Evolutionary conservation across 2,888 invertebrate species (phyloP).

Genomic region (Cephus pulcher): DNA sequence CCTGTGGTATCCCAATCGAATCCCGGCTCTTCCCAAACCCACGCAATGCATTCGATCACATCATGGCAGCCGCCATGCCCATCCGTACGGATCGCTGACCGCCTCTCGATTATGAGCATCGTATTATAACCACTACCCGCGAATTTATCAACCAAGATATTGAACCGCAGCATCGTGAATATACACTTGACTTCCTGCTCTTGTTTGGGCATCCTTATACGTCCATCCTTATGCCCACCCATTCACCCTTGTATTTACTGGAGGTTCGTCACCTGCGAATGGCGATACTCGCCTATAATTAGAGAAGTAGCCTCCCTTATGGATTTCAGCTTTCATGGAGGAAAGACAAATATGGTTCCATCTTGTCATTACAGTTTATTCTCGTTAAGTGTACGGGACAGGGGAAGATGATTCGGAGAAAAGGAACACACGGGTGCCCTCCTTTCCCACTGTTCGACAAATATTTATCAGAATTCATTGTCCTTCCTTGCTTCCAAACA

Average conservation of each 20-base stretch:
- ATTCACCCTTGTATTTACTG: not conserved
- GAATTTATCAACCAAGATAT: not conserved
- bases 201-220: not conserved
- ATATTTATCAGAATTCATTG: no score
- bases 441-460: no score
- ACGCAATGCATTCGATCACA: constrained; percentile 39
- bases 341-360: not conserved
- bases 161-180: not conserved
- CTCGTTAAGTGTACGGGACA: no score
- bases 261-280: not conserved
- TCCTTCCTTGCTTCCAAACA: no score
- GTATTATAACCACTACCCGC: constrained; percentile 55
- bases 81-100: constrained; percentile 49
- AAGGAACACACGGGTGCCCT: no score
- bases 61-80: constrained; percentile 38
- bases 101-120: constrained; percentile 58
- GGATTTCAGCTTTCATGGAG: not conserved
- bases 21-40: constrained; percentile 32
- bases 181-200: not conserved
- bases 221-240: not conserved
- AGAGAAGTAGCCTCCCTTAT: not conserved
- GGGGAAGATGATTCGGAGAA: no score
- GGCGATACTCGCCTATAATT: not conserved
- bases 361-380: not conserved
- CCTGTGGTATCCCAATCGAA: constrained; percentile 30